These are phyloP conservation scores for Clunio marinus DNA, from an alignment of 2,888 invertebrate species.

Conservation along the genomic window DNA sequence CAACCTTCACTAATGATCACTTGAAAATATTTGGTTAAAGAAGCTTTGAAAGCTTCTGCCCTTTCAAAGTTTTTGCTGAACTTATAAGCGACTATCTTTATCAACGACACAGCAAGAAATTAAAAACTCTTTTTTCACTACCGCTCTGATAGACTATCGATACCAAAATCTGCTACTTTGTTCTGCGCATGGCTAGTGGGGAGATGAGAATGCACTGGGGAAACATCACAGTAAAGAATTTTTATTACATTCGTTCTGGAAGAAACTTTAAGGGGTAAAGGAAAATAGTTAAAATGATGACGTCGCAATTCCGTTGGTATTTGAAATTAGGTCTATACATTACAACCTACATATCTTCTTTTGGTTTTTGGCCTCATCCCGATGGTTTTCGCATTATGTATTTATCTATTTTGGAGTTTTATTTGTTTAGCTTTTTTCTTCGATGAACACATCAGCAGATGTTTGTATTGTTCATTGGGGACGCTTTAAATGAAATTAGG, in stretches of 20 bases:
- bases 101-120: constrained; percentile 29
- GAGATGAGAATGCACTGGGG: not conserved
- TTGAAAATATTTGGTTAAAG: too few relatives aligned
- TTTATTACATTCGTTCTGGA: too few relatives aligned
- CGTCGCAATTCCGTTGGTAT: not conserved
- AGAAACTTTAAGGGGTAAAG: not conserved
- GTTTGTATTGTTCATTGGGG: too few relatives aligned
- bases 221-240: not conserved
- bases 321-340: constrained; percentile 18
- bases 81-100: constrained; percentile 19
- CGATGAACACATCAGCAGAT: not conserved
- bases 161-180: constrained; percentile 12
- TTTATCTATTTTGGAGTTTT: not conserved
- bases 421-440: not conserved
- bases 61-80: too few relatives aligned
- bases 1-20: too few relatives aligned
- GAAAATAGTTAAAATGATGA: constrained; percentile 17
- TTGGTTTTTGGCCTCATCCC: too few relatives aligned
- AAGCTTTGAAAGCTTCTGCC: too few relatives aligned
- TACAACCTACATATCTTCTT: not conserved
- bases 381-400: not conserved
- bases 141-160: not conserved
- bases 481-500: constrained; percentile 1
- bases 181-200: not conserved
- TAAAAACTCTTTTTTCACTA: not conserved